Conservation (phyloP, 2,888 invertebrate genomes). For the Spodoptera picta region DNA sequence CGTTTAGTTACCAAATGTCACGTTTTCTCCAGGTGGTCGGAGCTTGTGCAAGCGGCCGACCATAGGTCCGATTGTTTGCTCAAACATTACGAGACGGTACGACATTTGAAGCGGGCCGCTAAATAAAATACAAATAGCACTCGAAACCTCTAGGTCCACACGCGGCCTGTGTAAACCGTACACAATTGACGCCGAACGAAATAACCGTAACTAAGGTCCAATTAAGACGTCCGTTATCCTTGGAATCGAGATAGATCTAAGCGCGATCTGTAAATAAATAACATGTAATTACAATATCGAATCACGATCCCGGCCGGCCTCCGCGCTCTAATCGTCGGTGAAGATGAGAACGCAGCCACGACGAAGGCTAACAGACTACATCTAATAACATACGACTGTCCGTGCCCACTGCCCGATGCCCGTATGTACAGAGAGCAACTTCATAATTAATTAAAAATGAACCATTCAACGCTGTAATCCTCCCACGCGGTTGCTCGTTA, state of each 20-base stretch:
- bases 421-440: conserved; percentile 63
- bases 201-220: conserved; percentile 82
- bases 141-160: conserved; percentile 80
- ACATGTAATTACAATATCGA: conserved; percentile 85
- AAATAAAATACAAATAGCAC: conserved; percentile 86
- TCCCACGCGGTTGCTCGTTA: conserved; percentile 83
- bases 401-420: conserved; percentile 13
- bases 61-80: conserved; percentile 82
- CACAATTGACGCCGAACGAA: conserved; percentile 79
- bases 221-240: conserved; percentile 86
- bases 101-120: conserved; percentile 87
- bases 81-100: conserved; percentile 88
- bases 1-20: conserved; percentile 81
- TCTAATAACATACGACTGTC: conserved; percentile 73
- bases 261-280: conserved; percentile 81
- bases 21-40: conserved; percentile 85
- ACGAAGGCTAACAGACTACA: conserved; percentile 71
- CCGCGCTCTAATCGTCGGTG: conserved; percentile 76
- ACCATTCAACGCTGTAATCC: conserved; percentile 77
- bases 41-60: conserved; percentile 82
- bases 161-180: conserved; percentile 74
- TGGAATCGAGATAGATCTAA: conserved; percentile 78
- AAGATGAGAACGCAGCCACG: conserved; percentile 79
- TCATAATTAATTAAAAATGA: conserved; percentile 83
- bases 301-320: conserved; percentile 82